Conservation (phyloP, 2,113 vertebrate genomes). For the Pampusana beccarii region DNA sequence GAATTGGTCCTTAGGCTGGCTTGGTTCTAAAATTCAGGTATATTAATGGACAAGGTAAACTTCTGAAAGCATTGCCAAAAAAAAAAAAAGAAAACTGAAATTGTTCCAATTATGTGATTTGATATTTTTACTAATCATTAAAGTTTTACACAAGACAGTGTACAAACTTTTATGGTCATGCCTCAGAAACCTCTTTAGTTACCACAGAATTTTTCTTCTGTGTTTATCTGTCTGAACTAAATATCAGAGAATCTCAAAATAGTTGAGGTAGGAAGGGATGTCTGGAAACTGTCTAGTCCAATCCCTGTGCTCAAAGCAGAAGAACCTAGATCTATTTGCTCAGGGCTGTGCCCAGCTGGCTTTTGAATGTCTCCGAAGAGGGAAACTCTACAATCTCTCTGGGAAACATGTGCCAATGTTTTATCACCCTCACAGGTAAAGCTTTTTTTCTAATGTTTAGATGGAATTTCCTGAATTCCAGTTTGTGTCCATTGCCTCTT, state of each 20-base stretch:
- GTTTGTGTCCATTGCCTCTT: background rate
- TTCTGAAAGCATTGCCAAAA: background rate
- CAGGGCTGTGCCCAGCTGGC: background rate
- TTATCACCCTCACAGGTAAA: background rate
- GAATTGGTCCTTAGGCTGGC: background rate
- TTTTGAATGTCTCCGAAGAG: background rate
- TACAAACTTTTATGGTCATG: background rate
- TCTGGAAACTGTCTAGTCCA: background rate
- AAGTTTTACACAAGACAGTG: background rate
- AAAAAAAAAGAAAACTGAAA: background rate
- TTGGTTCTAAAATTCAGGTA: background rate
- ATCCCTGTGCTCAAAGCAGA: background rate
- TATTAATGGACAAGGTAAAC: background rate
- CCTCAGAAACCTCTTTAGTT: background rate
- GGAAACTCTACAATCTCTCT: background rate
- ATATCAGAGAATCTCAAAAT: background rate
- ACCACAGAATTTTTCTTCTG: background rate
- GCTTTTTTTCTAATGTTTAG: background rate
- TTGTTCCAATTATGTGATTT: background rate
- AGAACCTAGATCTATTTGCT: accelerated
- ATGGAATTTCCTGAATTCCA: background rate
- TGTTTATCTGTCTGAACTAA: background rate
- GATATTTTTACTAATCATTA: background rate
- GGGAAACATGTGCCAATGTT: background rate
- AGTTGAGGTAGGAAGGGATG: background rate